Base-by-base conservation (phyloP, 92 coral and sea anemone species). In the Parazoanthus swiftii region DNA sequence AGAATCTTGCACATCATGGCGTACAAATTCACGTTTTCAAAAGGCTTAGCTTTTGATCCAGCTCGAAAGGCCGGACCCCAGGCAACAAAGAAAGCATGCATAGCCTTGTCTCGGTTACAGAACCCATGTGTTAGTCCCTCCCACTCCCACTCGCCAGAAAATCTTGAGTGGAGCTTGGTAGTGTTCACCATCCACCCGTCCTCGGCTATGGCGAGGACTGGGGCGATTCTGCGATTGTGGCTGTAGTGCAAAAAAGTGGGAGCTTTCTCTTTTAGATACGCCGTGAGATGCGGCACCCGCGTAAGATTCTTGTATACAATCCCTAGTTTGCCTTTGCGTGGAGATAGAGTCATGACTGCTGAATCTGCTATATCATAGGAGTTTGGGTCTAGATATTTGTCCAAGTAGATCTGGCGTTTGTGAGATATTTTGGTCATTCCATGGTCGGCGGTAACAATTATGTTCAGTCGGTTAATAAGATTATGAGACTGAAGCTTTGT, bases 41-140 rank as follows among this genome's bases (percentile, higher is more conserved):
- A 95, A 38, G 94, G 90, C 66, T 81, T 42, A 25, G 93, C 90
- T 6, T 58, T 76, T 78, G 77, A 93, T 75, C 92, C 90, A 37
- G 79, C 72, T 43, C 91, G 89, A 78, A 96, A 96, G 18, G 96
- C 98, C 2, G 98, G 98, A 48, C 98, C 98, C 80, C 96, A 94
- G 77, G 91, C 98, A 43, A 93, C 85, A 65, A 96, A 94, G 25
- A 94, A 89, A 16, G 96, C 88, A 76, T 91, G 86, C 98, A 93
- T 95, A 1, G 91, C 82, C 72, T 85, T 84, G 76, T 90, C 86
- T 14, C 79, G 86, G 76, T 86, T 91, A 42, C 93, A 91, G 59
- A 82, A 91, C 42, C 98, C 98, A 89, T 96, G 98, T 14, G 82
- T 79, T 38, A 79, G 82, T 58, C 72, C 86, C 14, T 65, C 86